Evolutionary conservation across 1,140 invertebrate species (phyloP).

Genomic region (Pseudobourletiella spinata): DNA sequence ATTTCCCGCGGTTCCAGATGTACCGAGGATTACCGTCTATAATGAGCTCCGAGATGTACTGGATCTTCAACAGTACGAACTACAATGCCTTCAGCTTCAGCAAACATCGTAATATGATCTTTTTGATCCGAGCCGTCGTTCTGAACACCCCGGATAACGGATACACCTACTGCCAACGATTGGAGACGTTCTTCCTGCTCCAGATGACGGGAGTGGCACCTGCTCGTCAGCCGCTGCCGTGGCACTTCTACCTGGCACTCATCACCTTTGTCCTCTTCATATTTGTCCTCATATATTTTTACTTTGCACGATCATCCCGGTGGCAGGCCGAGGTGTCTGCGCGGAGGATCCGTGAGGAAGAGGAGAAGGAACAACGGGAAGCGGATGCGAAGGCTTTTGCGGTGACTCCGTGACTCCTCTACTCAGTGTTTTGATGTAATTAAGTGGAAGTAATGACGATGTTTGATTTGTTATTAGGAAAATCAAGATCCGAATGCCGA

Average conservation of each 20-base stretch:
- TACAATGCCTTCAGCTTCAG: constrained; percentile 9
- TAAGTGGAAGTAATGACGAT: not conserved
- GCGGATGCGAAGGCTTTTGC: not conserved
- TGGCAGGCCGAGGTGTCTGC: not conserved
- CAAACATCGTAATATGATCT: constrained; percentile 24
- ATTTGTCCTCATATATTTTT: not conserved
- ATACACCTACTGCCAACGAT: constrained; percentile 22
- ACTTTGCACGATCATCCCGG: not conserved
- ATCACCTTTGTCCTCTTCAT: not conserved
- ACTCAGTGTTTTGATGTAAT: too few relatives aligned
- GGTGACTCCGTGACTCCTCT: too few relatives aligned
- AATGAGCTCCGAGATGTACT: not conserved
- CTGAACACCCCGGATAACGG: constrained; percentile 25
- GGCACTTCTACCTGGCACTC: constrained; percentile 11
- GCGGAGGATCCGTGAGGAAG: not conserved
- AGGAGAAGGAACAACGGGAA: not conserved
- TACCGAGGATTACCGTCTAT: not conserved
- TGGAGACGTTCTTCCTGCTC: constrained; percentile 26
- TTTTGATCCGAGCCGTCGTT: constrained; percentile 26
- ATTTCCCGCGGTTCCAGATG: too few relatives aligned
- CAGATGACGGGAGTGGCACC: constrained; percentile 16
- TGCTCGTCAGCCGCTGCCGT: constrained; percentile 9
- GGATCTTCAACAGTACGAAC: constrained; percentile 21
- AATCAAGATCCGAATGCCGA: not conserved
- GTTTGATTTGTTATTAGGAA: not conserved